Evolutionary conservation across 2,888 invertebrate genomes (phyloP).

Genomic region (Chymomyza fuscimana): DNA sequence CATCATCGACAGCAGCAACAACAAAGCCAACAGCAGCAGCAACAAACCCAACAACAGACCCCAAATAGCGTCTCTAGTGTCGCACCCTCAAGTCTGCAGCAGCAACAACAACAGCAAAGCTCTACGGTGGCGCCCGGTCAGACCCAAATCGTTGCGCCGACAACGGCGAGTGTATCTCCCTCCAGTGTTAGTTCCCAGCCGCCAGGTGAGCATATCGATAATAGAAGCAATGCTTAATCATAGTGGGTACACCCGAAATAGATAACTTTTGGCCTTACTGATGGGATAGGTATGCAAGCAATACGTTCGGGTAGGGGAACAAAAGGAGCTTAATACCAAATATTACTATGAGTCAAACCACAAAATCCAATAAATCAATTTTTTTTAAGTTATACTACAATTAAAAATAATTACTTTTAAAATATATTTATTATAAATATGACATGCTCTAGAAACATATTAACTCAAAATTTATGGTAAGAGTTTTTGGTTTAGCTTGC

Average conservation of each 20-base stretch:
- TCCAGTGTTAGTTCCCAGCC: conserved; percentile 82
- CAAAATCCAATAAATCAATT: background rate
- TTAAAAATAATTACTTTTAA: no score
- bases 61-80: conserved; percentile 76
- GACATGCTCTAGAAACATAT: no score
- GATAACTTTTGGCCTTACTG: background rate
- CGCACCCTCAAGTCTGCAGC: conserved; percentile 70
- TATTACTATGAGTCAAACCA: background rate
- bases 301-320: background rate
- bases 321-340: no score
- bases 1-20: conserved; percentile 72
- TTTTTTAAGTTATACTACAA: no score
- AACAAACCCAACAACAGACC: conserved; percentile 58
- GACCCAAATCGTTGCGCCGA: conserved; percentile 81
- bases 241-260: background rate
- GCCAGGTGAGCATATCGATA: conserved; percentile 76
- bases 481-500: no score
- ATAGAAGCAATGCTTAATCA: background rate
- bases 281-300: background rate
- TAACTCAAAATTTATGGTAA: no score
- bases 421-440: no score
- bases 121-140: conserved; percentile 80
- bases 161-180: conserved; percentile 83
- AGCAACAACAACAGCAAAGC: conserved; percentile 68
- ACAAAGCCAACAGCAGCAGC: conserved; percentile 30